Evolutionary conservation across 1,140 invertebrate species (phyloP).

Genomic region (Papilio helenus): DNA sequence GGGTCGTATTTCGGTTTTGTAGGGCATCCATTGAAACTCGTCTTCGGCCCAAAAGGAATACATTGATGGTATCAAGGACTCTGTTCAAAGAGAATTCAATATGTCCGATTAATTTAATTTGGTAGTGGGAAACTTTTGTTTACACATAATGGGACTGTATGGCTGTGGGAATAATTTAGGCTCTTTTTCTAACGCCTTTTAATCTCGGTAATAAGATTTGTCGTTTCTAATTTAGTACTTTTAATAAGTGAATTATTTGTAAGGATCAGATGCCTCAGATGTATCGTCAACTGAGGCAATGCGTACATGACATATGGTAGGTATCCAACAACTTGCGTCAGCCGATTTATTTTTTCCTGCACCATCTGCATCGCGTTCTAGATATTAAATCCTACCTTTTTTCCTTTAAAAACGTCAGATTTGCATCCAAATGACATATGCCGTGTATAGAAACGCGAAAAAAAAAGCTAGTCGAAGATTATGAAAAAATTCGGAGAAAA

Average conservation of each 20-base stretch:
- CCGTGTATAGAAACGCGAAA: slow-evolving; percentile 58
- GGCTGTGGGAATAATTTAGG: neutral
- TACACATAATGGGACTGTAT: slow-evolving; percentile 7
- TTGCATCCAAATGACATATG: slow-evolving; percentile 79
- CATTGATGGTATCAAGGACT: slow-evolving; percentile 36
- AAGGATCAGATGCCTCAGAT: slow-evolving; percentile 46
- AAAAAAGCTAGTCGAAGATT: slow-evolving; percentile 50
- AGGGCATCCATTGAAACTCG: slow-evolving; percentile 49
- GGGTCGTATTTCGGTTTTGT: slow-evolving; percentile 62
- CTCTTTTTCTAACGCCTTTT: slow-evolving; percentile 19
- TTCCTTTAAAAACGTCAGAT: slow-evolving; percentile 59
- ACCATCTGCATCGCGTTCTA: slow-evolving; percentile 69
- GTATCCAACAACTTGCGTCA: slow-evolving; percentile 56
- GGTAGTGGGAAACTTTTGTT: slow-evolving; percentile 38
- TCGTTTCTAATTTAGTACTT: neutral
- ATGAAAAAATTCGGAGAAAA: slow-evolving; percentile 67
- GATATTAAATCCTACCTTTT: slow-evolving; percentile 67
- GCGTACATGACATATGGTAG: slow-evolving; percentile 39
- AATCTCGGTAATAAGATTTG: neutral
- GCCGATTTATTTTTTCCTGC: slow-evolving; percentile 76
- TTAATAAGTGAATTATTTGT: slow-evolving; percentile 19
- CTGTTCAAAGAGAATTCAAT: slow-evolving; percentile 30
- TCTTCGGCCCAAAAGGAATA: slow-evolving; percentile 37
- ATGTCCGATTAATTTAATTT: slow-evolving; percentile 39
- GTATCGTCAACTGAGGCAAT: slow-evolving; percentile 43